A percentile compares a stretch with the other conserved stretches of the same genome.
phyloP scores from a whole-genome alignment of 2,888 invertebrate genomes.

The Hyles lineata region DNA sequence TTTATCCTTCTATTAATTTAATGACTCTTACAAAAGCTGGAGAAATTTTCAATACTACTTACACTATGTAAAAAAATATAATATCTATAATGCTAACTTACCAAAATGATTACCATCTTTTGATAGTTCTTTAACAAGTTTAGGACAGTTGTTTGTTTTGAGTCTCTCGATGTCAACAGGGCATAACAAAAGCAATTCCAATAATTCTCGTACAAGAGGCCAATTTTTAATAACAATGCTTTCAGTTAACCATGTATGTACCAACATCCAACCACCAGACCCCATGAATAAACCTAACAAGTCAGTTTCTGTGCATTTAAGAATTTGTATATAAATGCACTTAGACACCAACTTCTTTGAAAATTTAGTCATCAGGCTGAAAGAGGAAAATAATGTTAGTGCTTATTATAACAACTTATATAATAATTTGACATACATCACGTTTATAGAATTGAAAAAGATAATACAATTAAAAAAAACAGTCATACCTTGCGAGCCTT shows the following conservation, averaged over 20 bases:
- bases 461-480: slow-evolving; percentile 41
- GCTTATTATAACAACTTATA: background rate
- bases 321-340: slow-evolving; percentile 96
- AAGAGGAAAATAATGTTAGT: slow-evolving; percentile 56
- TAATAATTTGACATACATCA: background rate
- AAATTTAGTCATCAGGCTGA: slow-evolving; percentile 97
- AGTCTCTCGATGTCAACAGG: slow-evolving; percentile 96
- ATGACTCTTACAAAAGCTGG: no score
- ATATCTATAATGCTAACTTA: slow-evolving; percentile 72
- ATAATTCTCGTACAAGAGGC: slow-evolving; percentile 93
- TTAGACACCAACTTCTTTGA: slow-evolving; percentile 97
- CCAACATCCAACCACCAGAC: slow-evolving; percentile 95
- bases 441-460: background rate
- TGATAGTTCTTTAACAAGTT: slow-evolving; percentile 94
- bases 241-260: slow-evolving; percentile 96
- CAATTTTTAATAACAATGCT: slow-evolving; percentile 93
- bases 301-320: slow-evolving; percentile 93
- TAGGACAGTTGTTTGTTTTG: slow-evolving; percentile 96
- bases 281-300: slow-evolving; percentile 95
- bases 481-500: slow-evolving; percentile 92
- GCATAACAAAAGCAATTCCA: slow-evolving; percentile 92
- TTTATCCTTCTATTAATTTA: no score
- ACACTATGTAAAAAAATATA: slow-evolving; percentile 2
- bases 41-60: background rate
- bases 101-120: slow-evolving; percentile 93